Evolutionary conservation across 2,113 vertebrate genomes (phyloP), one percentile per base, ranked within the genome.

Genomic region (Antechinus flavipes): DNA sequence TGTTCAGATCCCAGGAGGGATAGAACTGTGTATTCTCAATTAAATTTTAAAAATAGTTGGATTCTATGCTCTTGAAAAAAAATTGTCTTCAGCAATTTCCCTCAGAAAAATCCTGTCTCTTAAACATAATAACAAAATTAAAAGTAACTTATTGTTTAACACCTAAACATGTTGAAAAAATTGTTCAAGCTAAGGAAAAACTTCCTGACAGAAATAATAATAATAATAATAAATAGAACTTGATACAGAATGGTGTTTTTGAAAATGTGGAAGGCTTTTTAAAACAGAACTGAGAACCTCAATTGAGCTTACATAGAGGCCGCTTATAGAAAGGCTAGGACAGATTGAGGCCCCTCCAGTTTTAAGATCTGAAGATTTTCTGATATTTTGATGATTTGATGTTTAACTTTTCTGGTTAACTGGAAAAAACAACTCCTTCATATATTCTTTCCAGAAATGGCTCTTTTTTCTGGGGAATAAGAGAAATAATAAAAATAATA

Each of bases 1-100:
- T 23, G 35, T 91, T 91, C 61, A 93, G 30, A 53, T 56, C 54
- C 61, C 76, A 30, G 35, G 25, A 46, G 91, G 0, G 0, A 54
- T 58, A 16, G 11, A 19, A 54, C 91, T 93, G 35, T 27, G 84
- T n/a, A 96, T 93, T 58, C 54, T 92, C 89, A 30, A 55, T 94
- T 68, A 54, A 35, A 90, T 92, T 94, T 54, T 35, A 9, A 91
- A 30, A 52, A 54, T 12, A 54, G 35, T 61, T 52, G 47, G 54
- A 56, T 76, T 52, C 56, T 46, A 61, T 0, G 8, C 30, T 46
- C 19, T 46, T 42, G 50, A 3, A 8, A 54, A 14, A 54, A 4
- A 54, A 90, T 68, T 10, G 52, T 58, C 8, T 46, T 11, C 89
- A 49, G 11, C 35, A 53, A 90, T 47, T 47, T 61, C 93, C 47